Percentiles rank a stretch among this genome's conserved stretches.
Conservation (phyloP, 2,888 invertebrate species). For the Drosophila basisetae region DNA sequence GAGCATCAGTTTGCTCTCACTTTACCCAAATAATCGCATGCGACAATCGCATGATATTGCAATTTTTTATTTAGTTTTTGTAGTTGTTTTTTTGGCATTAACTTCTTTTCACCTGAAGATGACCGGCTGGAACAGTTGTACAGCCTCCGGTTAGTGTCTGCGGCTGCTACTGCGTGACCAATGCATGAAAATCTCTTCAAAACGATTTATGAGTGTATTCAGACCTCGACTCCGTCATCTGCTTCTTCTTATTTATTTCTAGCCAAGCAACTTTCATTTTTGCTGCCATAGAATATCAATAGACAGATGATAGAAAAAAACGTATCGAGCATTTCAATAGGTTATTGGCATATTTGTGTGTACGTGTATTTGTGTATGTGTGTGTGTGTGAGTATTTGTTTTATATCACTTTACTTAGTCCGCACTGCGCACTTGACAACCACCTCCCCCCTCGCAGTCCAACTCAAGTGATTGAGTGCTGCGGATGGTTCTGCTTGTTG, state of each 20-base stretch:
- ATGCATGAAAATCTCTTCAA: conserved; percentile 49
- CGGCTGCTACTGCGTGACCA: conserved; percentile 41
- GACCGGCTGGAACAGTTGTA: conserved; percentile 34
- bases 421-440: conserved; percentile 50
- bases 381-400: conserved; percentile 35
- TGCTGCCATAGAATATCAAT: conserved; percentile 68
- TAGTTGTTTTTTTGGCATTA: conserved; percentile 55
- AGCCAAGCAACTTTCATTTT: conserved; percentile 74
- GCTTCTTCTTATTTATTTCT: conserved; percentile 31
- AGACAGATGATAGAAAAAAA: conserved; percentile 51
- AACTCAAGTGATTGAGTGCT: conserved; percentile 53
- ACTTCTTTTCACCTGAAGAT: conserved; percentile 62
- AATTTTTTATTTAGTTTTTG: conserved; percentile 35
- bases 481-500: conserved; percentile 31
- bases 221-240: conserved; percentile 9
- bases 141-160: conserved; percentile 39
- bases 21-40: conserved; percentile 56
- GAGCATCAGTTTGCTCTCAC: conserved; percentile 60
- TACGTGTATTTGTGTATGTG: conserved; percentile 12
- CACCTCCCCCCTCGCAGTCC: conserved; percentile 1
- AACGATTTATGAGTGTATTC: conserved; percentile 48
- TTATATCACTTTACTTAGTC: conserved; percentile 64
- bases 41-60: conserved; percentile 70
- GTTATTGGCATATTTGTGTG: conserved; percentile 62
- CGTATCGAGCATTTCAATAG: conserved; percentile 66